Percentiles rank a stretch among this genome's conserved stretches.
phyloP scores from a whole-genome alignment of 2,797 vertebrate species.

The Peromyscus eremicus region DNA sequence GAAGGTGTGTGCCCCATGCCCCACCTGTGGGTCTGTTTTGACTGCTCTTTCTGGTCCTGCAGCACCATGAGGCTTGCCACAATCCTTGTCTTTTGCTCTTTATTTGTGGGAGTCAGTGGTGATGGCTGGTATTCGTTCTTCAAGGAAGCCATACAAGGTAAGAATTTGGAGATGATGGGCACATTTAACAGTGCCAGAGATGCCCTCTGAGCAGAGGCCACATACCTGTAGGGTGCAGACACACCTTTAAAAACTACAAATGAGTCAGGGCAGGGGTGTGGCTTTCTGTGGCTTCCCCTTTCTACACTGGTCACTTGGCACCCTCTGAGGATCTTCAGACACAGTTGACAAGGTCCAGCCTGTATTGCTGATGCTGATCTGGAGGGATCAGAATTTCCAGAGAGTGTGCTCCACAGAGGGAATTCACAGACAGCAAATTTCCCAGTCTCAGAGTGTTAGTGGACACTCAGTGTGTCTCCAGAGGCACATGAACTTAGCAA shows the following conservation, averaged over 20 bases:
- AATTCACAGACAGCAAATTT: not conserved
- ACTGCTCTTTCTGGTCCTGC: not conserved
- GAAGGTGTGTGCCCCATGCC: not conserved
- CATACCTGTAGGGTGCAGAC: not conserved
- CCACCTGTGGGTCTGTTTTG: not conserved
- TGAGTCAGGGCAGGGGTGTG: not conserved
- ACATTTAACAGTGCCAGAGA: not conserved
- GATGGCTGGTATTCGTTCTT: constrained; percentile 29
- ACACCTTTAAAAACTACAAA: not conserved
- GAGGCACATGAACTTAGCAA: not conserved
- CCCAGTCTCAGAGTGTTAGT: not conserved
- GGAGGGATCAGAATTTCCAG: not conserved
- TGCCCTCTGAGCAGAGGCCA: not conserved
- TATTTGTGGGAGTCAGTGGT: not conserved
- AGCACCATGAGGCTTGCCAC: constrained; percentile 23
- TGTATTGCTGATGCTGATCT: not conserved
- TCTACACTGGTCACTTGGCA: not conserved
- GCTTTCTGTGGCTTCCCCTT: not conserved
- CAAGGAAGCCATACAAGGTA: constrained; percentile 48
- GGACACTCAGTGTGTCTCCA: not conserved
- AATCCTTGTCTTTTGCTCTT: not conserved
- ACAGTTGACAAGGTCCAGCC: not conserved
- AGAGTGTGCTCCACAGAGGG: not conserved
- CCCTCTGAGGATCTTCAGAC: not conserved
- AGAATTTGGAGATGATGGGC: not conserved